Base-by-base conservation (phyloP, 2,888 invertebrate genomes). In the Cephus pygmeus region DNA sequence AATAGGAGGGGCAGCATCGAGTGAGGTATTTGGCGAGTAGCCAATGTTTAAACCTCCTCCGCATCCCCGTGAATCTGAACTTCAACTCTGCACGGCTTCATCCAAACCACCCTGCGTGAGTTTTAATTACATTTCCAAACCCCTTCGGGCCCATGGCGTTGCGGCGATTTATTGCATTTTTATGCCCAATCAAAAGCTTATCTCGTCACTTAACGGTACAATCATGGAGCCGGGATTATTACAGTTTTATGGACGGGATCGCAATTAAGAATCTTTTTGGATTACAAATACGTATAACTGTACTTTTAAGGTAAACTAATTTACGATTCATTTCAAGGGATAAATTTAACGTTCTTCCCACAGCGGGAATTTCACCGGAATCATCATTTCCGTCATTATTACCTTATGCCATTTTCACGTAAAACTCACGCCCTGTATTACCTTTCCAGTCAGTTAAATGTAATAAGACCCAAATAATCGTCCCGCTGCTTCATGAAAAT, bases 81-180 rank as follows among this genome's bases (percentile, higher is more conserved):
- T 76, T 69, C 76, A 23, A 36, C 34, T 79, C 76, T 15, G 69
- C 35, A 30, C 30, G 23, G n/a, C 34, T 34, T 71, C 76, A 23
- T 69, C 73, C 56, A 15, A 30, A 69, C 71, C 35, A 36, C 74
- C 74, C 35, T 78, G 76, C 77, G 81, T 76, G 79, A 80, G 81
- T 83, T 87, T 87, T 87, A 85, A 88, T 87, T 87, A 84, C 84
- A 80, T 80, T 85, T 82, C 79, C 79, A 78, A 79, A 79, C 73
- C 80, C 75, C 73, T 77, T 12, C 6, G 69, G 31, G 33, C 40
- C 15, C 33, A 4, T 36, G 12, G 30, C 74, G 77, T 77, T 69
- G 23, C 77, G 73, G 56, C 56, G 78, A 80, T 86, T 86, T 84
- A 85, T 85, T 81, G 83, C 82, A 76, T 73, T 84, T 84, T 86